Evolutionary conservation across 2,113 vertebrate genomes (phyloP).

Genomic region (Trochalopteron elliotii): DNA sequence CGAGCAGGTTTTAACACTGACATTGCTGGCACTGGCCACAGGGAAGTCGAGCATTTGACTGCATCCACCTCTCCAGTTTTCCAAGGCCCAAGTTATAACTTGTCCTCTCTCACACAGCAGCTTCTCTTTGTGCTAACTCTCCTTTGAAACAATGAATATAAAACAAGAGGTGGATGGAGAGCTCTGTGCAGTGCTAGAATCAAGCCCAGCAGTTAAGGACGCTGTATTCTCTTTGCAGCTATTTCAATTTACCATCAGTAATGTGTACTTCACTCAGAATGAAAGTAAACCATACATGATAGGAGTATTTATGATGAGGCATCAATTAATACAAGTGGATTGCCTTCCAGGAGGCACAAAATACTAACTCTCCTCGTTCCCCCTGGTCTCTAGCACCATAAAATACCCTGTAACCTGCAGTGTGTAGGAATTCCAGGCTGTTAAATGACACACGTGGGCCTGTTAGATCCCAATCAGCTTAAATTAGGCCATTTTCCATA

Average conservation of each 20-base stretch:
- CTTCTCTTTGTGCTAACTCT: neutral
- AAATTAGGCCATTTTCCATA: conserved; percentile 5
- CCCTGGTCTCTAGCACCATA: neutral
- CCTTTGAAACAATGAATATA: neutral
- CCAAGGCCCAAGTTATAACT: neutral
- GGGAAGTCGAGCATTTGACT: neutral
- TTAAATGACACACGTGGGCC: neutral
- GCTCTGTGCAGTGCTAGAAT: neutral
- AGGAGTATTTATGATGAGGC: neutral
- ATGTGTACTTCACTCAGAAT: neutral
- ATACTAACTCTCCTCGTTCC: neutral
- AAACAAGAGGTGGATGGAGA: neutral
- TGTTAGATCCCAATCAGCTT: neutral
- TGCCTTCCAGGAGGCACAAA: neutral
- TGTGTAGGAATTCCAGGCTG: neutral
- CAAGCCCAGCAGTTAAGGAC: neutral
- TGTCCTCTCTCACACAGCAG: neutral
- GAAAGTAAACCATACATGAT: neutral
- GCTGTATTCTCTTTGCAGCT: neutral
- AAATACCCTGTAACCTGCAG: neutral
- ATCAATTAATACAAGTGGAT: neutral
- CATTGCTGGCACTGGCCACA: neutral
- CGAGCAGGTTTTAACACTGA: neutral
- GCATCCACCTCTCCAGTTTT: neutral
- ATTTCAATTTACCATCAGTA: neutral